A percentile compares a stretch with the other conserved stretches of the same genome.
Conservation (phyloP, 2,888 invertebrate genomes). For the Quadroppia sp. region DNA sequence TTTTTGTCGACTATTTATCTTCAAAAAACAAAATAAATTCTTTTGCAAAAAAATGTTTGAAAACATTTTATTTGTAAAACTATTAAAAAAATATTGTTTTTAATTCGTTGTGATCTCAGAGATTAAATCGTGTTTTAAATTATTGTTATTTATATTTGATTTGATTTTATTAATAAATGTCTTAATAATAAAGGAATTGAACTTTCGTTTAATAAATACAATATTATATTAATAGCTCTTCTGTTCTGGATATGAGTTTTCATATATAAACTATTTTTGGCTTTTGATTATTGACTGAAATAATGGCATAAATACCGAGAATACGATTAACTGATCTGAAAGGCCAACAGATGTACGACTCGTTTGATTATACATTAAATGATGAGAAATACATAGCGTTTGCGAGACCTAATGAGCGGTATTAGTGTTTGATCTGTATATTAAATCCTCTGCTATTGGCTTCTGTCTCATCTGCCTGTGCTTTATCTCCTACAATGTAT, state of each 20-base stretch:
- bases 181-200: too few relatives aligned
- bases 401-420: conserved; percentile 13
- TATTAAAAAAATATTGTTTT: not conserved
- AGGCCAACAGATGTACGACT: conserved; percentile 18
- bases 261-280: not conserved
- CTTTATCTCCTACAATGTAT: not conserved
- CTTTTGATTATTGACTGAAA: conserved; percentile 12
- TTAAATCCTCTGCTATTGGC: not conserved
- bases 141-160: conserved; percentile 18
- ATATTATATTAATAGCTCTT: too few relatives aligned
- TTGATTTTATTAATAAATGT: conserved; percentile 10
- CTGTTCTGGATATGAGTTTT: too few relatives aligned
- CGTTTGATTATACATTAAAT: not conserved
- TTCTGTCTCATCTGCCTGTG: not conserved
- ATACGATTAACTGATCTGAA: conserved; percentile 11
- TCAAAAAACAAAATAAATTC: not conserved
- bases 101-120: not conserved
- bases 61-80: conserved; percentile 27
- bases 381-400: not conserved
- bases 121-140: conserved; percentile 15
- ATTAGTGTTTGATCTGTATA: not conserved
- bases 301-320: conserved; percentile 9
- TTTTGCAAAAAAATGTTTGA: not conserved
- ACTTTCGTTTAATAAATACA: not conserved
- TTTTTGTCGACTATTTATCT: conserved; percentile 24